Percentiles rank a stretch among this genome's conserved stretches.
phyloP scores from a whole-genome alignment of 2,113 vertebrate genomes.

The Anoura caudifer region DNA sequence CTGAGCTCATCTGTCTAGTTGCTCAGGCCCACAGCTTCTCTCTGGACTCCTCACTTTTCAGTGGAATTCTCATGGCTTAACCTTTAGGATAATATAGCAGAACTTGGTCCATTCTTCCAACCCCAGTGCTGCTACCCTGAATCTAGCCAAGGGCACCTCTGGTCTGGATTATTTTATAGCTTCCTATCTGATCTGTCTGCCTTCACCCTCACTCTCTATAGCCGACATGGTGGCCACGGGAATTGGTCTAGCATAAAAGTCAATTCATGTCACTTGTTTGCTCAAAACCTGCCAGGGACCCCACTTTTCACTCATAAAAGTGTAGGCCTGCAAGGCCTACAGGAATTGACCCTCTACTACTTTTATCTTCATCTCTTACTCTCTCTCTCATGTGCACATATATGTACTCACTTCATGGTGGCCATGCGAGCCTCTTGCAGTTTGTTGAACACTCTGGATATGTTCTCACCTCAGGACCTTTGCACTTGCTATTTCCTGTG shows the following conservation, averaged over 20 bases:
- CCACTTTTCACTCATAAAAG: neutral
- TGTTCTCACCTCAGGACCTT: neutral
- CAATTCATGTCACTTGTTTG: neutral
- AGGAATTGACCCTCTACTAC: neutral
- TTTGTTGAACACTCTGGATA: neutral
- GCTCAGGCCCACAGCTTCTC: neutral
- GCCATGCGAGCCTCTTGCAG: neutral
- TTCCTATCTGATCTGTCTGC: neutral
- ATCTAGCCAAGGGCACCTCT: neutral
- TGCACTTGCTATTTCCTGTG: neutral
- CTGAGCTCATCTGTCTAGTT: neutral
- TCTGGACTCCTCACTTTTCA: neutral
- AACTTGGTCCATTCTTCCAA: neutral
- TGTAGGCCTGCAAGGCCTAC: neutral
- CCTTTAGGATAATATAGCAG: neutral
- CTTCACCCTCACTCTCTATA: neutral
- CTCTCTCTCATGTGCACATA: rapidly evolving
- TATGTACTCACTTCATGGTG: rapidly evolving
- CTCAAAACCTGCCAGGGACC: neutral
- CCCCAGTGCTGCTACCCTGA: neutral
- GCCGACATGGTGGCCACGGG: neutral
- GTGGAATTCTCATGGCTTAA: neutral
- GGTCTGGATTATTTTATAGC: neutral
- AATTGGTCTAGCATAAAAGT: neutral
- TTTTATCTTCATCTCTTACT: too few species aligned